These are phyloP conservation scores for Marronus borbonicus DNA, from an alignment of 2,888 invertebrate genomes.

Conservation along the genomic window DNA sequence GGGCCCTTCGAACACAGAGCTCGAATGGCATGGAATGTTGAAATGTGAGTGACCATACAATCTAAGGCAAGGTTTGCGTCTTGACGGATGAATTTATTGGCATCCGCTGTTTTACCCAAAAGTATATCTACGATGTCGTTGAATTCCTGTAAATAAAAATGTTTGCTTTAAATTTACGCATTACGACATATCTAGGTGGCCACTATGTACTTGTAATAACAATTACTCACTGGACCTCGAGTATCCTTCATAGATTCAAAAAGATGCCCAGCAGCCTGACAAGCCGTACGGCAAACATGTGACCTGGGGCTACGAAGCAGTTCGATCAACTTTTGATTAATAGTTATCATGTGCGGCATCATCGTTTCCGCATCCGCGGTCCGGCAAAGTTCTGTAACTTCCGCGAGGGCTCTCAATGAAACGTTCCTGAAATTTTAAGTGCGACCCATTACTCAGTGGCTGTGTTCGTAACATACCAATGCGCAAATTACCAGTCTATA, in stretches of 20 bases:
- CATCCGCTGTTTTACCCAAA: constrained; percentile 81
- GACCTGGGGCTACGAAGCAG: constrained; percentile 68
- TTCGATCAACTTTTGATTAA: constrained; percentile 68
- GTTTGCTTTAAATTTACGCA: too few relatives aligned
- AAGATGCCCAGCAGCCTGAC: constrained; percentile 68
- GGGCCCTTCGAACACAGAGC: constrained; percentile 71
- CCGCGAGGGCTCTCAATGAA: constrained; percentile 66
- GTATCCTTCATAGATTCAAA: constrained; percentile 69
- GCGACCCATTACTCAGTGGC: background rate
- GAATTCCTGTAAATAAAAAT: constrained; percentile 74
- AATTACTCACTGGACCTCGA: constrained; percentile 66
- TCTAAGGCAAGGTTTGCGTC: constrained; percentile 83
- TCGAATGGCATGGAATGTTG: constrained; percentile 74
- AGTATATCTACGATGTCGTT: constrained; percentile 79
- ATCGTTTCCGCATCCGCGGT: constrained; percentile 61
- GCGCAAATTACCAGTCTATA: constrained; percentile 61
- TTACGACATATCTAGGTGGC: background rate
- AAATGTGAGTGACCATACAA: constrained; percentile 78
- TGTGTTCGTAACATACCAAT: constrained; percentile 28
- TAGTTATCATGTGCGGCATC: constrained; percentile 65
- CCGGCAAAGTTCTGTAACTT: constrained; percentile 65
- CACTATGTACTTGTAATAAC: too few relatives aligned
- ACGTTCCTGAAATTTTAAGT: constrained; percentile 60
- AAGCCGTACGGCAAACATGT: constrained; percentile 68
- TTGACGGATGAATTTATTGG: constrained; percentile 81